Conservation (phyloP, 2,113 vertebrate species). For the Campylorhamphus procurvoides region DNA sequence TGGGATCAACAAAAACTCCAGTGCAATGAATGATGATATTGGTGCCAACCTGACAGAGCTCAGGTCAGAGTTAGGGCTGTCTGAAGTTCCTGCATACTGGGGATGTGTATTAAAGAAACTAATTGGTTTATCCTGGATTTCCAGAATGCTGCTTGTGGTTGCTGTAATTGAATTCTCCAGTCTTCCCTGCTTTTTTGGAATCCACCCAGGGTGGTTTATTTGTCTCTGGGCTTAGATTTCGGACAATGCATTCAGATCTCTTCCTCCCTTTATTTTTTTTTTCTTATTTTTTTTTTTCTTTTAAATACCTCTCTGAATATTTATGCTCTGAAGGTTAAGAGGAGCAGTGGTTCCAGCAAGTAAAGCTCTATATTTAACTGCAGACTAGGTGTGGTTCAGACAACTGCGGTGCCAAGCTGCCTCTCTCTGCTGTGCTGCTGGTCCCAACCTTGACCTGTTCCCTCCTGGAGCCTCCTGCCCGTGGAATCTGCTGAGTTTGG, state of each 20-base stretch:
- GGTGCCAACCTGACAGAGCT: not conserved
- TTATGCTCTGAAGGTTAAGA: slow-evolving; percentile 70
- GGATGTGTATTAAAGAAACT: slow-evolving; percentile 21
- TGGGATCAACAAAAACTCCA: not conserved
- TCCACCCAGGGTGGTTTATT: slow-evolving; percentile 72
- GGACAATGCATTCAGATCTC: not conserved
- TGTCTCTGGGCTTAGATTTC: slow-evolving; percentile 49
- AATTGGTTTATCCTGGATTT: slow-evolving; percentile 63
- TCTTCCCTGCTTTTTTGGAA: slow-evolving; percentile 71
- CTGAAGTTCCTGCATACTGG: not conserved
- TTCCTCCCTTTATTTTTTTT: not conserved
- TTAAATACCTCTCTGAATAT: slow-evolving; percentile 47
- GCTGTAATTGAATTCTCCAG: slow-evolving; percentile 70
- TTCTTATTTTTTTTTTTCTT: not conserved
- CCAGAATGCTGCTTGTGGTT: slow-evolving; percentile 61
- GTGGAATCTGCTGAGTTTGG: slow-evolving; percentile 22
- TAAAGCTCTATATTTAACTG: slow-evolving; percentile 73
- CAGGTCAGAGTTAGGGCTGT: not conserved
- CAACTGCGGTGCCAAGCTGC: slow-evolving; percentile 39
- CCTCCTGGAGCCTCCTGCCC: slow-evolving; percentile 15
- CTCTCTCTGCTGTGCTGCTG: slow-evolving; percentile 22
- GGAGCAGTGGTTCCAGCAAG: slow-evolving; percentile 63
- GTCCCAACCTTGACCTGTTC: slow-evolving; percentile 52
- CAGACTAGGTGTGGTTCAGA: slow-evolving; percentile 71
- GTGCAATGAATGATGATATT: slow-evolving; percentile 2